Percentiles rank a stretch among this genome's conserved stretches.
phyloP scores from a whole-genome alignment of 2,113 vertebrate genomes.

The Hypomesus transpacificus region DNA sequence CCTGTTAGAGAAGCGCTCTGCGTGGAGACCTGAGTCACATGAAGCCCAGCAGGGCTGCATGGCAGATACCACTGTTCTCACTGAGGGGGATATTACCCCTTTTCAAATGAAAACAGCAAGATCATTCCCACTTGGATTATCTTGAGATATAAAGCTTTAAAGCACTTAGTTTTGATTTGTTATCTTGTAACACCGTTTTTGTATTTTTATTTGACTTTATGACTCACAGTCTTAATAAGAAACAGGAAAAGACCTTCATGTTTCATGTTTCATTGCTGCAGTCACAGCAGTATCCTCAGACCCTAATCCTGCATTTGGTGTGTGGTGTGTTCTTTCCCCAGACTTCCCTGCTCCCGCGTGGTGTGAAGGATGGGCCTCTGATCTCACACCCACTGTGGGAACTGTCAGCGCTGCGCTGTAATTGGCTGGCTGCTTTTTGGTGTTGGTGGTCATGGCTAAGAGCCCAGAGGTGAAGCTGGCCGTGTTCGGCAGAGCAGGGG shows the following conservation, averaged over 20 bases:
- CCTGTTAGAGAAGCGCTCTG: neutral
- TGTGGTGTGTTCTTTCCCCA: slow-evolving; percentile 21
- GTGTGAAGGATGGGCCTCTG: slow-evolving; percentile 53
- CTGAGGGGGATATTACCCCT: too few species aligned
- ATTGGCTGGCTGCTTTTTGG: slow-evolving; percentile 44
- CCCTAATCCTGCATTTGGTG: neutral
- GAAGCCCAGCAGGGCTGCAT: neutral
- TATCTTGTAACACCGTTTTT: too few species aligned
- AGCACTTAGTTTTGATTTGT: too few species aligned
- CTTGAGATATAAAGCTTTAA: too few species aligned
- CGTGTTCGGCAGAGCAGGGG: slow-evolving; percentile 90
- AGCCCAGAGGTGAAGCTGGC: slow-evolving; percentile 93
- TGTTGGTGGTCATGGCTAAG: slow-evolving; percentile 83
- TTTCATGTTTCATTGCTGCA: too few species aligned
- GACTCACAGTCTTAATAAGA: too few species aligned
- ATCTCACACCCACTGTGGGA: slow-evolving; percentile 32
- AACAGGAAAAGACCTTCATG: too few species aligned
- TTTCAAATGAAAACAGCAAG: too few species aligned
- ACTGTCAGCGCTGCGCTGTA: slow-evolving; percentile 32
- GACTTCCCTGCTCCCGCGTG: slow-evolving; percentile 34
- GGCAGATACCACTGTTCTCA: too few species aligned
- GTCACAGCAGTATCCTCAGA: neutral
- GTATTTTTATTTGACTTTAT: too few species aligned
- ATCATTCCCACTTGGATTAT: too few species aligned
- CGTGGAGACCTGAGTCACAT: neutral